Evolutionary conservation across 2,113 vertebrate species (phyloP).

Genomic region (Nibea coibor): DNA sequence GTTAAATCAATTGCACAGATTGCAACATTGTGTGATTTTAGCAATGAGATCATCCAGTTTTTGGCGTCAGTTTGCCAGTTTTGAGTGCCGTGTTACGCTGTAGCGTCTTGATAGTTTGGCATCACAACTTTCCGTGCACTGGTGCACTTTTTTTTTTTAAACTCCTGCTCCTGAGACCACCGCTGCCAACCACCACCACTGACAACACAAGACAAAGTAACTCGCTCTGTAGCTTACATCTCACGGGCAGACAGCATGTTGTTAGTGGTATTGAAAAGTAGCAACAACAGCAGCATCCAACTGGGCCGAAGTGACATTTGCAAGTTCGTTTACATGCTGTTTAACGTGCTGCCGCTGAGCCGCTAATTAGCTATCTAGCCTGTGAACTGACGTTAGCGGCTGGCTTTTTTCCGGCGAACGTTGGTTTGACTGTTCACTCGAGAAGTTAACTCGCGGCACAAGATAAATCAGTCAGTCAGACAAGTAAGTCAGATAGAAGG

Average conservation of each 20-base stretch:
- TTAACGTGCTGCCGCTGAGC: background rate
- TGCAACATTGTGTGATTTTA: background rate
- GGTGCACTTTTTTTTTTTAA: too few species aligned
- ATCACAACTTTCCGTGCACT: background rate
- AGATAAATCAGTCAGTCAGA: background rate
- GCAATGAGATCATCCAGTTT: background rate
- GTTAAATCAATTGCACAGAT: background rate
- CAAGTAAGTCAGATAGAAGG: too few species aligned
- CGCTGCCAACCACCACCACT: too few species aligned
- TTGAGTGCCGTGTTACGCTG: background rate
- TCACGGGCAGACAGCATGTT: background rate
- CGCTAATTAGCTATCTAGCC: background rate
- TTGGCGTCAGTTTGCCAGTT: too few species aligned
- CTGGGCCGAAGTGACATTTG: background rate
- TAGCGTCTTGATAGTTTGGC: too few species aligned
- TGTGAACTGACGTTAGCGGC: background rate
- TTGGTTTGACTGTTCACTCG: background rate
- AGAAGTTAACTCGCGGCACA: background rate
- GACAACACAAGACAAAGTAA: background rate
- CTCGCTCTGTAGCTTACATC: background rate
- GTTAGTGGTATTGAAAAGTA: background rate
- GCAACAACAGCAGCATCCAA: background rate
- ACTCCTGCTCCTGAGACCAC: background rate
- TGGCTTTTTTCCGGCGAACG: background rate
- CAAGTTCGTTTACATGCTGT: background rate